phyloP scores from a whole-genome alignment of 2,113 vertebrate genomes.

The Elephantulus edwardii region DNA sequence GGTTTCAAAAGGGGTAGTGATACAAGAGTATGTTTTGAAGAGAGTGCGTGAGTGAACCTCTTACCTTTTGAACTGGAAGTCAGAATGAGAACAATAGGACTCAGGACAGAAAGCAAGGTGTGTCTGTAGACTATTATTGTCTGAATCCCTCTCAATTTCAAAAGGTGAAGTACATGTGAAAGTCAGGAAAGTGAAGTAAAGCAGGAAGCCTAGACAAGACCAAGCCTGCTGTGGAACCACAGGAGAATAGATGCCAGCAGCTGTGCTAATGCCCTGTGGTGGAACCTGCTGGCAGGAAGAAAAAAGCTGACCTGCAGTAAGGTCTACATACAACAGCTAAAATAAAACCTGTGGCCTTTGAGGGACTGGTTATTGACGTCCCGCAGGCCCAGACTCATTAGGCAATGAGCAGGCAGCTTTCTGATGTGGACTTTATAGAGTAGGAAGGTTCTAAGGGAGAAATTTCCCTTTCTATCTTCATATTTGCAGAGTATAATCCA shows the following conservation, averaged over 20 bases:
- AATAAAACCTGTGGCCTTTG: neutral
- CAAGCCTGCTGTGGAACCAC: neutral
- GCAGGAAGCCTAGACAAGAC: neutral
- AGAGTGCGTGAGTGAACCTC: neutral
- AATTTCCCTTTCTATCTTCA: neutral
- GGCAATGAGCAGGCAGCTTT: neutral
- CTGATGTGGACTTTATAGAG: neutral
- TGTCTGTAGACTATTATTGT: neutral
- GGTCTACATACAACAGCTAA: neutral
- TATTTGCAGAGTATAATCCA: neutral
- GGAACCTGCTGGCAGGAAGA: neutral
- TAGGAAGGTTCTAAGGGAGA: neutral
- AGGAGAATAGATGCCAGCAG: neutral
- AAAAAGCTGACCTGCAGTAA: neutral
- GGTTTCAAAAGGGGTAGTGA: neutral
- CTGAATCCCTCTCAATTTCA: neutral
- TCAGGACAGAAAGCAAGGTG: neutral
- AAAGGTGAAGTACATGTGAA: neutral
- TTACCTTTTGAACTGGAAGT: neutral
- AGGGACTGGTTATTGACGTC: neutral
- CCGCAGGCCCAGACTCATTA: neutral
- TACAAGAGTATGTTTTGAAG: neutral
- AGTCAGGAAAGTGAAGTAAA: neutral
- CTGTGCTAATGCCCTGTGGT: fast-evolving
- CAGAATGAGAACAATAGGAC: neutral